phyloP scores from a whole-genome alignment of 1,140 invertebrate genomes.

The Nylanderia fulva region DNA sequence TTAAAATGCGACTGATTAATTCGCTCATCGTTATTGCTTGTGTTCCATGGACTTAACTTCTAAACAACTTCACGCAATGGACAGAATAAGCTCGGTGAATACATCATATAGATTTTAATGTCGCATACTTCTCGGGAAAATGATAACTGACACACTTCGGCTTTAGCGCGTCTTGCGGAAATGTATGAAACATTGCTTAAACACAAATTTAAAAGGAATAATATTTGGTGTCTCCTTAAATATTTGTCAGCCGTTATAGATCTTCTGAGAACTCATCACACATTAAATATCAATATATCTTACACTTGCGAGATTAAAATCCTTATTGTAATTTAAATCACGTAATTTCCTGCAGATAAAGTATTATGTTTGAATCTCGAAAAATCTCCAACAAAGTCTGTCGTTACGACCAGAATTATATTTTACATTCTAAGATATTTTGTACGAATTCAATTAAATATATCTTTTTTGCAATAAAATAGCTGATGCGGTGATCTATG shows the following conservation, averaged over 20 bases:
- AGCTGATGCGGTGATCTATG: neutral
- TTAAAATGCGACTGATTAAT: too few relatives aligned
- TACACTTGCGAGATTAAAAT: conserved; percentile 37
- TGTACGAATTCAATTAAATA: neutral
- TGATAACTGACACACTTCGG: conserved; percentile 57
- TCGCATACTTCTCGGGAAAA: conserved; percentile 41
- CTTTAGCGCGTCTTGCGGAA: conserved; percentile 53
- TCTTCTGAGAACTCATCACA: conserved; percentile 50
- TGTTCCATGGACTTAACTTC: neutral
- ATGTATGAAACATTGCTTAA: conserved; percentile 42
- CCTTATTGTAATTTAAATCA: neutral
- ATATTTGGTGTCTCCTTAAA: conserved; percentile 65
- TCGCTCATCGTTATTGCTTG: too few relatives aligned
- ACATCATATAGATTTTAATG: conserved; percentile 26
- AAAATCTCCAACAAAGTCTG: neutral
- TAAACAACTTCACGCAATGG: neutral
- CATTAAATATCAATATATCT: conserved; percentile 51
- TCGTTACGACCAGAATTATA: neutral
- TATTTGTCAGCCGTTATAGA: conserved; percentile 49
- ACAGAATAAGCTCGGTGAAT: neutral
- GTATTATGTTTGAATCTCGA: neutral
- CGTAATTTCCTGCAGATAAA: conserved; percentile 11
- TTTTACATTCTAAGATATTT: neutral
- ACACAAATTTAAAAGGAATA: conserved; percentile 60
- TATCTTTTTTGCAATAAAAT: neutral